Conservation (phyloP, 2,113 vertebrate species). For the Mormyrus lacerda region DNA sequence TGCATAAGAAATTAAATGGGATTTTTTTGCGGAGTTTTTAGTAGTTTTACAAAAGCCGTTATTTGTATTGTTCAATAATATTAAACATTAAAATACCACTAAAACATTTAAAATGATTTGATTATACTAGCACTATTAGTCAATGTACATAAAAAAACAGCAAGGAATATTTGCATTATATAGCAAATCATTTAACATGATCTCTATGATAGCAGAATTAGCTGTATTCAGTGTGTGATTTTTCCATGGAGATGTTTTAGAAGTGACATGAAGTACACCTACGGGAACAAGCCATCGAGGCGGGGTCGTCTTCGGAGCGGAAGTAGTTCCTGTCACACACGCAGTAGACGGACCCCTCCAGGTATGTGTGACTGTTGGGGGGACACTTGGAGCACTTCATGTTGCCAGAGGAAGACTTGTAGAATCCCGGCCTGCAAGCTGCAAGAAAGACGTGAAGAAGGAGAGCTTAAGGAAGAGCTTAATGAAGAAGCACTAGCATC, state of each 20-base stretch:
- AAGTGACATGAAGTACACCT: conserved; percentile 50
- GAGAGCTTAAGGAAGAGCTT: neutral
- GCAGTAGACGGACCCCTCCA: conserved; percentile 84
- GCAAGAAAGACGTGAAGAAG: conserved; percentile 39
- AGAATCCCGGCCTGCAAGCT: conserved; percentile 90
- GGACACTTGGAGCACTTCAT: conserved; percentile 90
- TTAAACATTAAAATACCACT: no score
- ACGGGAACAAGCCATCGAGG: conserved; percentile 97
- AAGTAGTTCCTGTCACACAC: conserved; percentile 97
- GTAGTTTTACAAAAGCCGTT: neutral
- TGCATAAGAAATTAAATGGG: neutral
- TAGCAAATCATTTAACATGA: neutral
- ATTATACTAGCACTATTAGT: neutral
- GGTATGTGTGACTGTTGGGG: conserved; percentile 81
- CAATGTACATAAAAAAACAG: neutral
- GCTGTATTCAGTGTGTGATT: neutral
- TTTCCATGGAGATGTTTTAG: neutral
- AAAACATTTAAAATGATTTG: neutral
- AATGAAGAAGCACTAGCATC: no score
- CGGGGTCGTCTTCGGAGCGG: conserved; percentile 84
- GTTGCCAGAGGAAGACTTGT: conserved; percentile 82
- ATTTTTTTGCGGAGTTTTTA: neutral
- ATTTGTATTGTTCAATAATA: neutral
- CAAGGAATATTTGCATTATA: neutral
- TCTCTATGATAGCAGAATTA: neutral